Evolutionary conservation across 2,113 vertebrate species (phyloP), one percentile per base, ranked within the genome.

Genomic region (Vidua chalybeata): DNA sequence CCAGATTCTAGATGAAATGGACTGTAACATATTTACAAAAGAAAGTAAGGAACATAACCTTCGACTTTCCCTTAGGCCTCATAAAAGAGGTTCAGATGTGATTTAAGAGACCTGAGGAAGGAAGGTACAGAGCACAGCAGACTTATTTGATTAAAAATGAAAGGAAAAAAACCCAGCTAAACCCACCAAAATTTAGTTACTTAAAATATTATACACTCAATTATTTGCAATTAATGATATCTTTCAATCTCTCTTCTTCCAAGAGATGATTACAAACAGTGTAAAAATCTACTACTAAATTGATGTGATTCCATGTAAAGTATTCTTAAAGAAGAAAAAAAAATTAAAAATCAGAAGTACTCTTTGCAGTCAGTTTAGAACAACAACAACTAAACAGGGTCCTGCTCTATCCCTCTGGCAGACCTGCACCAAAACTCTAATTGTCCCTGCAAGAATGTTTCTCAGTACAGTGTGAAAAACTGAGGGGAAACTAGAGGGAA

Each of bases 11-110:
- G 58, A 86, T 94, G 58, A 96, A 97, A 90, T 93, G 45, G 45
- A 59, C 78, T 94, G 80, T 88, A 95, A 93, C 71, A 33, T 95
- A 96, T 94, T 96, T 97, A 95, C 61, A 88, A 95, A 97, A 96
- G 85, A 95, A 97, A 97, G 71, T 55, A 86, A 89, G 92, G 87
- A 96, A 94, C 78, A 95, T 88, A 96, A 91, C 84, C 90, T 97
- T 96, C 45, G 1, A 59, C 82, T 96, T 96, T 91, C 89, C 96
- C 95, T 82, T 76, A 91, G 93, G 90, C 79, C 86, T 96, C 85
- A 67, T 79, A 84, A 94, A 97, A 94, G 76, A 89, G 28, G 94
- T 88, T 90, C 83, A 84, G 54, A 67, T 93, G 66, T 96, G 90
- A 97, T 97, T 97, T 96, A 90, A 94, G 84, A 81, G 76, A 91